Base-by-base conservation (phyloP, 2,797 vertebrate species). In the Oryzias sinensis region DNA sequence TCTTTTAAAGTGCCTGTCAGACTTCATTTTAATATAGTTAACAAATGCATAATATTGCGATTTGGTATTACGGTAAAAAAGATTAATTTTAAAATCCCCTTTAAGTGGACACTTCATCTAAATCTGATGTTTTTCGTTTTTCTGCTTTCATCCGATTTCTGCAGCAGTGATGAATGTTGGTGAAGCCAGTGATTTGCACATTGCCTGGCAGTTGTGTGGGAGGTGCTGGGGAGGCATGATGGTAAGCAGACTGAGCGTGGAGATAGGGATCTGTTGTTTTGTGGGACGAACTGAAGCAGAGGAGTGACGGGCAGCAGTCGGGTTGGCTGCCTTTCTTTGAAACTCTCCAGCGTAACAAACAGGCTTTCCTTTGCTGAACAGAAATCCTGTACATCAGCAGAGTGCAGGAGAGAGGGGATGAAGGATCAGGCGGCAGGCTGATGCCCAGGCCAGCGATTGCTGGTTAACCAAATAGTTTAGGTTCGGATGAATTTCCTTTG, bases 331-430 rank as follows among this genome's bases (percentile, higher is more conserved):
- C 88, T 92, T 92, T 93, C 89, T 90, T 82, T 86, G 58, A 80
- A 91, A 87, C 90, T 91, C 91, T 82, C 78, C 70, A 92, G 89
- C 89, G 88, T 88, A 82, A 91, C 88, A 90, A 92, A 93, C 88
- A 90, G 90, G 92, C 85, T 93, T 93, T 92, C 76, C 87, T 86
- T 77, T 75, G 70, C 70, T 90, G 89, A 91, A 92, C 89, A 79
- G 87, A 91, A 91, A 91, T 73, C 74, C 84, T 78, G 84, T 77
- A 79, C 90, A 90, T 92, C 91, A 93, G 91, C 91, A 91, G 78
- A 88, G 73, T 80, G 76, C 84, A 77, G 83, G 63, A 81, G 76
- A 73, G 78, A 74, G 72, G 77, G 81, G 81, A 87, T 88, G 82
- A 85, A 78, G 79, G 53, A 13, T 37, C 77, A 74, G 76, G 69